Percentiles rank a stretch among this genome's conserved stretches.
phyloP scores from a whole-genome alignment of 2,113 vertebrate genomes.

The Rhinogobius similis region DNA sequence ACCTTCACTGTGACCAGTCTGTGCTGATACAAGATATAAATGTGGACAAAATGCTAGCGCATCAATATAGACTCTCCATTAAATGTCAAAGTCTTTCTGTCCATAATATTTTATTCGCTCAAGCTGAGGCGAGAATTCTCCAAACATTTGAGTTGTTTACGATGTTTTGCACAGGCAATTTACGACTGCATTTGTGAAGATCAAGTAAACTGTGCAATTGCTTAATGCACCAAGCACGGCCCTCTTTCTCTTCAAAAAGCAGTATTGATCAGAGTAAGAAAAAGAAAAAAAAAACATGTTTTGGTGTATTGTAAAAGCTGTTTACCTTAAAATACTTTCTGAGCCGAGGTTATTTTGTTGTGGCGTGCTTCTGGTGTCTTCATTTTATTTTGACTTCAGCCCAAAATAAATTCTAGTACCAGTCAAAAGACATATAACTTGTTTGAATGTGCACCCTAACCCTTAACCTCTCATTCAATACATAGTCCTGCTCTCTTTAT shows the following conservation, averaged over 20 bases:
- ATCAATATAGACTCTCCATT: background rate
- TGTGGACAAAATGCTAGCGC: background rate
- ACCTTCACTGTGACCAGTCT: background rate
- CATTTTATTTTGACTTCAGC: background rate
- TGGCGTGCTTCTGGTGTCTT: background rate
- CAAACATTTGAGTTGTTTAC: background rate
- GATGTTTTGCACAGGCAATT: background rate
- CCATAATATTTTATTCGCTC: constrained; percentile 1
- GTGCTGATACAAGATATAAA: background rate
- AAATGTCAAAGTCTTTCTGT: background rate
- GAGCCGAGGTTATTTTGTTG: background rate
- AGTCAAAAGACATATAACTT: no score
- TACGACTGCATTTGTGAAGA: background rate
- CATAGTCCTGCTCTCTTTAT: no score
- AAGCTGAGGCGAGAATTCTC: background rate
- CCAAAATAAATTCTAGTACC: background rate
- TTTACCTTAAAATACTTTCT: background rate
- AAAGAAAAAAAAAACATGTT: no score
- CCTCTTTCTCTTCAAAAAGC: background rate
- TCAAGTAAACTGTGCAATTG: background rate
- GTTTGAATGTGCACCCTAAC: no score
- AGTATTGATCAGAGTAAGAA: background rate
- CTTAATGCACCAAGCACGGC: background rate
- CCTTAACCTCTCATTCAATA: no score
- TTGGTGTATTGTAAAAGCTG: background rate